Evolutionary conservation across 2,113 vertebrate genomes (phyloP).

Genomic region (Podarcis raffonei): DNA sequence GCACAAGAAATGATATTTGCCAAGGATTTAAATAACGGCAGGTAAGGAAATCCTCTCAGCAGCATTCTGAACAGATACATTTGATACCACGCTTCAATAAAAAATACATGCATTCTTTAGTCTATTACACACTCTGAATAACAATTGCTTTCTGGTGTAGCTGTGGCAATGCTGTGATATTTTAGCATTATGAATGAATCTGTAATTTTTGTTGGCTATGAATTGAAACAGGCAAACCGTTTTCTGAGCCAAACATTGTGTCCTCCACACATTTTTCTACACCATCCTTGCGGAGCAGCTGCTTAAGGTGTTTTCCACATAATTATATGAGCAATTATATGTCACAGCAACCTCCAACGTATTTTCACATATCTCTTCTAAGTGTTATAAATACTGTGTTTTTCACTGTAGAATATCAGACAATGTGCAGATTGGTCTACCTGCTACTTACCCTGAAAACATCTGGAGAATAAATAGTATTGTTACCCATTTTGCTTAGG

Average conservation of each 20-base stretch:
- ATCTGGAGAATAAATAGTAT: background rate
- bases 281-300: slow-evolving; percentile 14
- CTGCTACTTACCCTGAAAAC: background rate
- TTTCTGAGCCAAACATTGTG: slow-evolving; percentile 61
- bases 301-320: slow-evolving; percentile 59
- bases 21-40: background rate
- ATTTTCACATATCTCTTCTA: background rate
- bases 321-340: slow-evolving; percentile 53
- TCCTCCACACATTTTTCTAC: slow-evolving; percentile 51
- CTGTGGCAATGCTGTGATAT: slow-evolving; percentile 53
- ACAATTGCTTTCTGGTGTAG: slow-evolving; percentile 46
- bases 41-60: background rate
- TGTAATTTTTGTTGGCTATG: slow-evolving; percentile 49
- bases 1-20: background rate
- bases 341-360: slow-evolving; percentile 36
- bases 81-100: slow-evolving; percentile 3
- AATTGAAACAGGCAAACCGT: slow-evolving; percentile 48
- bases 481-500: background rate
- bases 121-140: slow-evolving; percentile 51
- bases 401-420: background rate
- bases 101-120: slow-evolving; percentile 15
- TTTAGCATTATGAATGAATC: slow-evolving; percentile 58
- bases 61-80: background rate
- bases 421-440: background rate
- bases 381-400: background rate